Percentiles rank a stretch among this genome's conserved stretches.
These are phyloP conservation scores for Borostomias antarcticus DNA, from an alignment of 2,797 vertebrate species.

Conservation along the genomic window DNA sequence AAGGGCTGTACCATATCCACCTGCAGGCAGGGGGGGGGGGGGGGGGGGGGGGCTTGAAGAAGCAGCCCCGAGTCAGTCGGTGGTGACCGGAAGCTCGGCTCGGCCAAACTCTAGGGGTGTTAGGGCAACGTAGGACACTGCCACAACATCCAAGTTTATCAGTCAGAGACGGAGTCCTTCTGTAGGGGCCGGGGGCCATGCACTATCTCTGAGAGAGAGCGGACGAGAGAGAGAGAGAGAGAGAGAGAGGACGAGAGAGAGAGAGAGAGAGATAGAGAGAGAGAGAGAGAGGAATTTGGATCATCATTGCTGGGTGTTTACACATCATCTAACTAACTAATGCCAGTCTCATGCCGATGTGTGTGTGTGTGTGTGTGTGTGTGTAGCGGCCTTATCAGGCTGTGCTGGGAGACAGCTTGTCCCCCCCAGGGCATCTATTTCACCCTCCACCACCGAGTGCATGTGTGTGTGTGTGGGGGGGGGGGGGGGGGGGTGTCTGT, in stretches of 20 bases:
- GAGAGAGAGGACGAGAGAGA: background rate
- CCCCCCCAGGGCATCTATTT: constrained; percentile 76
- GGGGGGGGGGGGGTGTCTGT: background rate
- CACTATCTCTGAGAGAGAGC: too few relatives aligned
- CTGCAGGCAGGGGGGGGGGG: background rate
- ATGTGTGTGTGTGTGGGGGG: constrained; percentile 18
- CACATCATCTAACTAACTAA: constrained; percentile 34
- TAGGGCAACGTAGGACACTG: background rate
- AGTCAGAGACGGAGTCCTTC: background rate
- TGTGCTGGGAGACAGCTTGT: constrained; percentile 77
- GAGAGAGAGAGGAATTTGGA: background rate
- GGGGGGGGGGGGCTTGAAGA: constrained; percentile 65
- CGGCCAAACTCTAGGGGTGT: background rate
- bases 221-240: background rate
- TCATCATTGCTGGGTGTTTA: too few relatives aligned
- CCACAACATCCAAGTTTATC: constrained; percentile 10
- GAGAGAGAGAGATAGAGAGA: background rate
- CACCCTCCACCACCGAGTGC: constrained; percentile 44
- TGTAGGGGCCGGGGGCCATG: background rate
- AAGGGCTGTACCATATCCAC: background rate
- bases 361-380: constrained; percentile 31
- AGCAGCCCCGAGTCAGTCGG: constrained; percentile 52
- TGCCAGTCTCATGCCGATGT: constrained; percentile 40
- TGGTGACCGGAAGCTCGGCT: constrained; percentile 13
- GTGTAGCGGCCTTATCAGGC: constrained; percentile 72